Evolutionary conservation across 1,140 invertebrate genomes (phyloP).

Genomic region (Aphelenchoides besseyi): DNA sequence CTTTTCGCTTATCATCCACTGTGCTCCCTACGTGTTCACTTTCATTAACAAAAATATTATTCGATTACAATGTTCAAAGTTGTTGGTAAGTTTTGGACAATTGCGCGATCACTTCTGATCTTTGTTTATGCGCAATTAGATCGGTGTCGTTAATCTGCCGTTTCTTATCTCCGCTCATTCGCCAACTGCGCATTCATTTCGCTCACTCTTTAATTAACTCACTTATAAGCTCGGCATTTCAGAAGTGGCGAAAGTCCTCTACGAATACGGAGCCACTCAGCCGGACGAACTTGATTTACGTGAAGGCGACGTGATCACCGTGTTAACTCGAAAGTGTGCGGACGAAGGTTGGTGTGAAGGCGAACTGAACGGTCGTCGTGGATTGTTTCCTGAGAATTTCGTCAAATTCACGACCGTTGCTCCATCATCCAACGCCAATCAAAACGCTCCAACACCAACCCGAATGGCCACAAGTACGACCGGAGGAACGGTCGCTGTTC

Average conservation of each 20-base stretch:
- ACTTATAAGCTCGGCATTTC: slow-evolving; percentile 11
- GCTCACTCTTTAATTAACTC: neutral
- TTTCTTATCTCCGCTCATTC: neutral
- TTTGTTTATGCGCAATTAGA: too few relatives aligned
- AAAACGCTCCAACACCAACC: neutral
- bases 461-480: slow-evolving; percentile 1
- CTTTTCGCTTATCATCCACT: too few relatives aligned
- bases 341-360: slow-evolving; percentile 97
- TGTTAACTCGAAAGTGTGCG: slow-evolving; percentile 69
- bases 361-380: slow-evolving; percentile 79
- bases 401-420: slow-evolving; percentile 47
- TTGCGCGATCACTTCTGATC: too few relatives aligned
- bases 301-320: slow-evolving; percentile 62
- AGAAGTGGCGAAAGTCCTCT: slow-evolving; percentile 63
- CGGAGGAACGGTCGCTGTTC: neutral
- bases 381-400: slow-evolving; percentile 96
- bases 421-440: slow-evolving; percentile 6
- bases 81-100: too few relatives aligned
- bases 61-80: too few relatives aligned
- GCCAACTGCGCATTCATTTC: neutral
- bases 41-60: too few relatives aligned
- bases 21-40: too few relatives aligned
- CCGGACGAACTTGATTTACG: slow-evolving; percentile 64
- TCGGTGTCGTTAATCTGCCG: neutral
- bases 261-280: slow-evolving; percentile 64